Conservation (phyloP, 37 sponge, comb jelly and placozoan species). For the Amphimedon queenslandica region DNA sequence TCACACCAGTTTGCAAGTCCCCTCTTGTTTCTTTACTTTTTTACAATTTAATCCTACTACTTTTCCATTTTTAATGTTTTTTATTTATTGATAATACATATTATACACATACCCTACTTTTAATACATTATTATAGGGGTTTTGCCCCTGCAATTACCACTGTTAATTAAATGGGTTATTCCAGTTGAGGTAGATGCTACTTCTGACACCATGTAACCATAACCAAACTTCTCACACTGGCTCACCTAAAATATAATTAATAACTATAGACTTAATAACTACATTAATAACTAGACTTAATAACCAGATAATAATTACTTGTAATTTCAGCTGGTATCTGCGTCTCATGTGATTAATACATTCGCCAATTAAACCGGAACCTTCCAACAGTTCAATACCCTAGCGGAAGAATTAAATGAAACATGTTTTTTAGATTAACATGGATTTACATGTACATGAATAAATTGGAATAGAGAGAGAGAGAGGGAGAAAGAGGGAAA, state of each 20-base stretch:
- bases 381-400: slow-evolving; percentile 69
- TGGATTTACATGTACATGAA: neutral
- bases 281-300: neutral
- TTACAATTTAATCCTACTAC: no score
- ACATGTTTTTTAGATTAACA: neutral
- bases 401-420: slow-evolving; percentile 3
- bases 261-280: no score
- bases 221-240: slow-evolving; percentile 87
- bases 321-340: slow-evolving; percentile 69
- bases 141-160: slow-evolving; percentile 78
- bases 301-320: slow-evolving; percentile 25
- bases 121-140: neutral
- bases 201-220: slow-evolving; percentile 78
- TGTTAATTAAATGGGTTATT: slow-evolving; percentile 47
- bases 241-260: slow-evolving; percentile 76
- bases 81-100: no score
- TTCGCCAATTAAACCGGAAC: slow-evolving; percentile 50
- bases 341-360: slow-evolving; percentile 70
- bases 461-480: neutral
- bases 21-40: no score
- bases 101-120: neutral
- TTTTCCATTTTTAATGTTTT: no score
- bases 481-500: no score
- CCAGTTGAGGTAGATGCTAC: slow-evolving; percentile 80
- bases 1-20: no score